Percentiles rank a stretch among this genome's conserved stretches.
Conservation (phyloP, 37 sponge, comb jelly and placozoan genomes). For the Axinella damicornis region DNA sequence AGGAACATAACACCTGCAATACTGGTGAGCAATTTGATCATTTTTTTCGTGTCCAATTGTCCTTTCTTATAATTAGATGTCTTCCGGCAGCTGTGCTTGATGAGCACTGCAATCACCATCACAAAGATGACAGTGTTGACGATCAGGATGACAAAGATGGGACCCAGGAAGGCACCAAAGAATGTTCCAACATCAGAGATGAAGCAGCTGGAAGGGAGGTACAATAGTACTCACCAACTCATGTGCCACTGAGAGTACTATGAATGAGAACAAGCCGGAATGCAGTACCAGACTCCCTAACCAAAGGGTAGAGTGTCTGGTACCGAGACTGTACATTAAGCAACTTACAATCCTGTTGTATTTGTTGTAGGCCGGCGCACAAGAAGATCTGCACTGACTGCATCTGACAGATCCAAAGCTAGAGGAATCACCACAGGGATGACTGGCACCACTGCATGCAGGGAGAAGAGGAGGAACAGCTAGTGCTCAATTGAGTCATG, state of each 20-base stretch:
- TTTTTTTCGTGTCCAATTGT: not conserved
- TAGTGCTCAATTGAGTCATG: too few relatives aligned
- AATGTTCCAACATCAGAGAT: constrained; percentile 8
- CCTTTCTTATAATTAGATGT: not conserved
- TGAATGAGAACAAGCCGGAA: too few relatives aligned
- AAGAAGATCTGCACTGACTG: not conserved
- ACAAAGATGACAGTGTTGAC: constrained; percentile 7
- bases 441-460: constrained; percentile 10
- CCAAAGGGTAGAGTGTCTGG: too few relatives aligned
- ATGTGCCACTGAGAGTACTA: not conserved
- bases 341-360: not conserved
- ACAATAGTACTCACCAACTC: not conserved
- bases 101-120: constrained; percentile 2
- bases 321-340: too few relatives aligned
- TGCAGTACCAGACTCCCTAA: too few relatives aligned
- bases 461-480: too few relatives aligned
- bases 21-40: not conserved
- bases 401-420: not conserved
- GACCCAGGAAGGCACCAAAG: constrained; percentile 38
- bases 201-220: constrained; percentile 21
- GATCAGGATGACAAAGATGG: constrained; percentile 11
- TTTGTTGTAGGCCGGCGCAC: not conserved
- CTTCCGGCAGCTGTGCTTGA: constrained; percentile 7
- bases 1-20: constrained; percentile 16
- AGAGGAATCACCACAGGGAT: constrained; percentile 11